These are phyloP conservation scores for Mastigias papua DNA, from an alignment of 30 jellyfish, hydroid and myxozoan species.

Conservation along the genomic window DNA sequence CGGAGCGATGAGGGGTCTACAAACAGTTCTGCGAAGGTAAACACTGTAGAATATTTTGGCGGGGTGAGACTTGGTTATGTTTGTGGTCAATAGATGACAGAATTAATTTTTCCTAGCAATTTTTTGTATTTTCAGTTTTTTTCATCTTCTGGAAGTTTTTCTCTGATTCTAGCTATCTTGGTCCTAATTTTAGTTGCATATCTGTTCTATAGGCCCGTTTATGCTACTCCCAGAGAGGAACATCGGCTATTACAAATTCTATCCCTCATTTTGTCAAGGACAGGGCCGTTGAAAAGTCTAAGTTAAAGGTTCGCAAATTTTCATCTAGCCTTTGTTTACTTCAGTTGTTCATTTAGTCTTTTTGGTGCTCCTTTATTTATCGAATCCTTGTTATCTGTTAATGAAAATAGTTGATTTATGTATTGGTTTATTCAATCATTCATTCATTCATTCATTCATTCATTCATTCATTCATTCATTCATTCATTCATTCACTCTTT, in stretches of 20 bases:
- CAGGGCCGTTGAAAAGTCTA: slow-evolving; percentile 35
- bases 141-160: too few species aligned
- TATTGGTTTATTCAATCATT: background rate
- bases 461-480: background rate
- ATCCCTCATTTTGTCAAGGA: slow-evolving; percentile 50
- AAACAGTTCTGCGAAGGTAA: slow-evolving; percentile 1
- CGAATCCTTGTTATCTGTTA: background rate
- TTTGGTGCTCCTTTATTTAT: background rate
- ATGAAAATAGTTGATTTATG: background rate
- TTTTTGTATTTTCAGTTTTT: too few species aligned
- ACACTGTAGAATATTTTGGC: too few species aligned
- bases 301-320: slow-evolving; percentile 42
- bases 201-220: slow-evolving; percentile 35
- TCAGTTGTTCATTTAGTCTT: background rate
- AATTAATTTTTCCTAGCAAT: too few species aligned
- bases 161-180: too few species aligned
- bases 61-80: too few species aligned
- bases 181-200: too few species aligned
- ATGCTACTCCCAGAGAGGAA: slow-evolving; percentile 22
- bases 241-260: slow-evolving; percentile 7
- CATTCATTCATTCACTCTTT: background rate
- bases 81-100: too few species aligned
- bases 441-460: background rate
- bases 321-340: background rate
- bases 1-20: background rate